Percentiles rank a stretch among this genome's conserved stretches.
These are phyloP conservation scores for Platysteira castanea DNA, from an alignment of 2,113 vertebrate genomes.

Conservation along the genomic window DNA sequence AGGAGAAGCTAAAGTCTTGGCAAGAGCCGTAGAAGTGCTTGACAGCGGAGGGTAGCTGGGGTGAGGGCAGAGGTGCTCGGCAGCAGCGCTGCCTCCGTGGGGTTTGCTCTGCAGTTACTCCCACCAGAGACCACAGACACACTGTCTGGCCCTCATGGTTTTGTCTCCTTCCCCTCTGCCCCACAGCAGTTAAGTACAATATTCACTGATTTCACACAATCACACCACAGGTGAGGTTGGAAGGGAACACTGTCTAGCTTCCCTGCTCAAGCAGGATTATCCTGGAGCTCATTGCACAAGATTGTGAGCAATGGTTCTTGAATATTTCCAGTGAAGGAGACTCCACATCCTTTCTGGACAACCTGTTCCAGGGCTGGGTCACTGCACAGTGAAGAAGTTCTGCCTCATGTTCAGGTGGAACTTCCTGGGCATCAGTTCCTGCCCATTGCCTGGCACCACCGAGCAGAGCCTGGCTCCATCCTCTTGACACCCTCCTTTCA, in stretches of 20 bases:
- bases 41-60: too few species aligned
- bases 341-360: neutral
- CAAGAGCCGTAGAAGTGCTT: neutral
- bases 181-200: neutral
- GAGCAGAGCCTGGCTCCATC: neutral
- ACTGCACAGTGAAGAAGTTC: neutral
- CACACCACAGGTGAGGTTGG: neutral
- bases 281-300: neutral
- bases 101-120: neutral
- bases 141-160: neutral
- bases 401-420: neutral
- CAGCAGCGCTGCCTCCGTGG: neutral
- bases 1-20: neutral
- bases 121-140: neutral
- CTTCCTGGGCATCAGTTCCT: neutral
- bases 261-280: neutral
- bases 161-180: neutral
- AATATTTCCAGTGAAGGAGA: neutral
- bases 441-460: too few species aligned
- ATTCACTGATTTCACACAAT: neutral
- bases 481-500: neutral
- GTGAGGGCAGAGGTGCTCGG: neutral
- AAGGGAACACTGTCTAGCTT: neutral
- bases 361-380: neutral
- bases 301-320: neutral